A percentile compares a stretch with the other conserved stretches of the same genome.
These are phyloP conservation scores for Arrhopalites spinosus DNA, from an alignment of 2,888 invertebrate genomes.

Conservation along the genomic window DNA sequence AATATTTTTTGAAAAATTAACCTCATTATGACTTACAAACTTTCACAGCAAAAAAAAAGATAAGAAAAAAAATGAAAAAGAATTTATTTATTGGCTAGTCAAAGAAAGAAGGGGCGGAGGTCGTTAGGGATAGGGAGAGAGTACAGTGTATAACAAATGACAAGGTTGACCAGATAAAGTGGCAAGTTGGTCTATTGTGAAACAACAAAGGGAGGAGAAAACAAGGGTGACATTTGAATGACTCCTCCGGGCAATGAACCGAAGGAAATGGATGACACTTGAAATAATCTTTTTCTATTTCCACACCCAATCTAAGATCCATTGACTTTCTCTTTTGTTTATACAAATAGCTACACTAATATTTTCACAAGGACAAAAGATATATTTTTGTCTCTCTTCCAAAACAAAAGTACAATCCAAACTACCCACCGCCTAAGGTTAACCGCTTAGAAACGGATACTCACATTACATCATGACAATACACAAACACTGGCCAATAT, in stretches of 20 bases:
- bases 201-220: conserved; percentile 33
- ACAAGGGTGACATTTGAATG: conserved; percentile 43
- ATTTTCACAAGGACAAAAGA: background rate
- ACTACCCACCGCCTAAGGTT: too few species aligned
- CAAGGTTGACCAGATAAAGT: conserved; percentile 23
- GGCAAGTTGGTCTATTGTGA: conserved; percentile 31
- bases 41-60: too few species aligned
- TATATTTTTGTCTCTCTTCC: background rate
- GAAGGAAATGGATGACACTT: conserved; percentile 31
- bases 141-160: background rate
- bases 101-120: background rate
- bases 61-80: background rate
- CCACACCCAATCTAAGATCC: background rate
- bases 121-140: too few species aligned
- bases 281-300: conserved; percentile 34
- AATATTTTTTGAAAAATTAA: too few species aligned
- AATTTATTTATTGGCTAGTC: background rate
- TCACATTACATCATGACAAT: too few species aligned
- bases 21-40: too few species aligned
- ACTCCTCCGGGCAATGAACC: conserved; percentile 40
- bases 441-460: too few species aligned
- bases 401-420: background rate
- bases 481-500: too few species aligned
- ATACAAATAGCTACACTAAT: background rate
- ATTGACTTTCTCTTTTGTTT: conserved; percentile 12